phyloP scores from a whole-genome alignment of 1,140 invertebrate genomes.

The Lasaia peninsularis region DNA sequence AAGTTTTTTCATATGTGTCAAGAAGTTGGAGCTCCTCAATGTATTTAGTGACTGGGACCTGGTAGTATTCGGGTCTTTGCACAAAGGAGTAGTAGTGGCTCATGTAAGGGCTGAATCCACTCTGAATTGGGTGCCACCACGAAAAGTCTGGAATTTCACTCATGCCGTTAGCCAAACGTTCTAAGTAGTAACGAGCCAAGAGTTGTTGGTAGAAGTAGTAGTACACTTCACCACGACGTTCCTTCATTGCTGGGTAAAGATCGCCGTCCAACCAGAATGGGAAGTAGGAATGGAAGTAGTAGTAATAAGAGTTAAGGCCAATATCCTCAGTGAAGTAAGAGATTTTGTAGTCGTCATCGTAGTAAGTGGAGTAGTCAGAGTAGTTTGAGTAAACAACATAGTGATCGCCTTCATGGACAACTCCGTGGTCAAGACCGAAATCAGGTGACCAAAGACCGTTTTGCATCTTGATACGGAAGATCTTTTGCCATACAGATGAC shows the following conservation, averaged over 20 bases:
- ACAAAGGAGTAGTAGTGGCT: conserved; percentile 43
- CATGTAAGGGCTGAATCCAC: conserved; percentile 78
- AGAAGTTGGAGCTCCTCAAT: conserved; percentile 50
- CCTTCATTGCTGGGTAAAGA: conserved; percentile 56
- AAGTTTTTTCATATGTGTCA: conserved; percentile 53
- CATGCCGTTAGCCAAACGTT: conserved; percentile 81
- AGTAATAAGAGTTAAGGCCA: conserved; percentile 84
- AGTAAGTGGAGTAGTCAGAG: conserved; percentile 69
- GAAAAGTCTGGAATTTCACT: conserved; percentile 79
- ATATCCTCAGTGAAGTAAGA: conserved; percentile 86
- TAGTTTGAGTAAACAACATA: conserved; percentile 75
- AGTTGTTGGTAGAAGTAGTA: conserved; percentile 80
- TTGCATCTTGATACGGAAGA: conserved; percentile 79
- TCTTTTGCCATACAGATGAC: conserved; percentile 76
- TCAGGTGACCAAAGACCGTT: conserved; percentile 40
- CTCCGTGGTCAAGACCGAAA: conserved; percentile 53
- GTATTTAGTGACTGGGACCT: conserved; percentile 43
- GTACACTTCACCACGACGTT: conserved; percentile 80
- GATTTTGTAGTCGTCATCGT: conserved; percentile 79
- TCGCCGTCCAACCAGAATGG: conserved; percentile 81
- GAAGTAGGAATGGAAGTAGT: conserved; percentile 81
- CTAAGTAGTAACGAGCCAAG: conserved; percentile 82
- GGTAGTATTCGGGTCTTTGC: conserved; percentile 50
- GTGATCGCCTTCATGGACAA: conserved; percentile 62
- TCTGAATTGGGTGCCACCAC: conserved; percentile 75